These are phyloP conservation scores for Parthenolecanium corni DNA, from an alignment of 2,888 invertebrate genomes.

Conservation along the genomic window DNA sequence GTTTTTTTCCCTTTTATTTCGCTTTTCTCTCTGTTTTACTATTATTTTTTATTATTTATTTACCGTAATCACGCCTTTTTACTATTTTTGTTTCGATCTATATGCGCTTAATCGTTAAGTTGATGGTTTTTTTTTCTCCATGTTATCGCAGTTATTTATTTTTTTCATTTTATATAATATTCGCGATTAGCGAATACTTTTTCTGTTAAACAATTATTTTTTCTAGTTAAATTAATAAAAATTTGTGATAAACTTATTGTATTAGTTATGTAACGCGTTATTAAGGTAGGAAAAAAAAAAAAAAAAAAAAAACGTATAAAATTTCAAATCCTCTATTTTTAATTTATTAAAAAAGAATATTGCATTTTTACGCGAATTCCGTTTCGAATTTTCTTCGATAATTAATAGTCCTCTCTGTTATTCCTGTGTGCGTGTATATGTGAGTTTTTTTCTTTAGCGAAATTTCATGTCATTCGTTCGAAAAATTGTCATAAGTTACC, in stretches of 20 bases:
- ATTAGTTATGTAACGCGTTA: slow-evolving; percentile 13
- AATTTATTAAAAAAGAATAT: background rate
- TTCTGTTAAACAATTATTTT: background rate
- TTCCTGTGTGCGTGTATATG: background rate
- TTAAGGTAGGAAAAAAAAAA: slow-evolving; percentile 3
- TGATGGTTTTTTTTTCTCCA: slow-evolving; percentile 7
- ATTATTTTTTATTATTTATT: slow-evolving; percentile 12
- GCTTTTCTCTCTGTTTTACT: slow-evolving; percentile 4
- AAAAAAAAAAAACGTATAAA: slow-evolving; percentile 6
- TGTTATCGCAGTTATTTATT: slow-evolving; percentile 23
- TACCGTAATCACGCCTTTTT: slow-evolving; percentile 12
- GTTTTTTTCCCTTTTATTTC: background rate
- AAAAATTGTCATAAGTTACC: slow-evolving; percentile 18
- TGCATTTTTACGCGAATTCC: background rate
- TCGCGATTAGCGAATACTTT: slow-evolving; percentile 21
- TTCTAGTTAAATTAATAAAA: slow-evolving; percentile 23
- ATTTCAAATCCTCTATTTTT: slow-evolving; percentile 6
- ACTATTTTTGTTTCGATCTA: background rate
- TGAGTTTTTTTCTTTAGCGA: background rate
- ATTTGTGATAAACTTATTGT: slow-evolving; percentile 24
- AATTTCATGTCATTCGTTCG: background rate
- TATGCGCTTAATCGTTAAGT: slow-evolving; percentile 1
- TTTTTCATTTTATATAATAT: slow-evolving; percentile 17
- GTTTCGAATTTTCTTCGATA: background rate
- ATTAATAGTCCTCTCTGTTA: too few relatives aligned